Base-by-base conservation (phyloP, 2,888 invertebrate genomes). In the Pristionchus entomophagus region DNA sequence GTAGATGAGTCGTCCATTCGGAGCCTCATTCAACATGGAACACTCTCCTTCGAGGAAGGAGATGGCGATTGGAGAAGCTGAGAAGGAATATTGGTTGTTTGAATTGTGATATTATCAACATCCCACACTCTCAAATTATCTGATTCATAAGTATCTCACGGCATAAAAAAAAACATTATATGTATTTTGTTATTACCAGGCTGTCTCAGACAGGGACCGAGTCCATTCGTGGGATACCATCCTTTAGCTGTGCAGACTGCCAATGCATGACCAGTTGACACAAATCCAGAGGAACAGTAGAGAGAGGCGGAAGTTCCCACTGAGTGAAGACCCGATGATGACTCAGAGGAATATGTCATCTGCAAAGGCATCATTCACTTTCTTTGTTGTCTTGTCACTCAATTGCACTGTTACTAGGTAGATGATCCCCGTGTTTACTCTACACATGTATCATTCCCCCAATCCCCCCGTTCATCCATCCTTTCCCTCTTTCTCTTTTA, bases 201-300 rank as follows among this genome's bases (percentile, higher is more conserved):
- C 22, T 84, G 69, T 26, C 26, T 17, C 5, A 32, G 2, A n/a
- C 84, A 84, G 10, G 84, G 84, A 32, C 84, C 84, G 29, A 84
- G 49, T 38, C 19, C 19, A 22, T 19, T 26, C 2, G 84, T 49
- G 29, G 84, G 84, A 69, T 84, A 69, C 84, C 84, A 84, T 84
- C 84, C 84, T 5, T 84, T 29, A 4, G 19, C 29, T 14, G 84
- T 84, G 35, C 84, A 84, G 22, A 84, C 32, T 22, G 84, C n/a
- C 14, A 45, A 29, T n/a, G 84, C 41, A 32, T 84, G 45, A 35
- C 84, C 84, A 45, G 69, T 26, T 4, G 84, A 65, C 3, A 51
- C 29, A 35, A n/a, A 84, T 29, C 12, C 5, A 49, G 45, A 5
- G 12, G n/a, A 35, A 22, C 84, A 84, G 1, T 8, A 1, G 49